Evolutionary conservation across 2,113 vertebrate species (phyloP).

Genomic region (Nothocercus julius): DNA sequence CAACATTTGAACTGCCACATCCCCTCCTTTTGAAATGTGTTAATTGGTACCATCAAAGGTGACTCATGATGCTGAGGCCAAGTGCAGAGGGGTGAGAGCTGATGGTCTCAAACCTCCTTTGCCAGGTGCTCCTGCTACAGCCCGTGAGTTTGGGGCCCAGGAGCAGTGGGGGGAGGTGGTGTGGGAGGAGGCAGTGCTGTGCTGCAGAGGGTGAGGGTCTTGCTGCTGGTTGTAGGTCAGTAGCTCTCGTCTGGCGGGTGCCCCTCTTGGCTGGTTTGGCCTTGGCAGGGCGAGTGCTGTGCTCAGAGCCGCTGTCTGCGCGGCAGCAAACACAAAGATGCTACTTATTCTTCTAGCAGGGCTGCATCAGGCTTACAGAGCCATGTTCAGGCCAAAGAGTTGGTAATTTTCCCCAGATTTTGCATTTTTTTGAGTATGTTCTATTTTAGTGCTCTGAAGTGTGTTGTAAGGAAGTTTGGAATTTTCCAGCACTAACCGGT

Average conservation of each 20-base stretch:
- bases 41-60: neutral
- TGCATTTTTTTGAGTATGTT: neutral
- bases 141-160: neutral
- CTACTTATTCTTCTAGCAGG: neutral
- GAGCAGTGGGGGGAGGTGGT: neutral
- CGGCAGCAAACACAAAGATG: neutral
- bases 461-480: neutral
- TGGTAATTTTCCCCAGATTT: neutral
- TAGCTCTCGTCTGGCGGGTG: too few species aligned
- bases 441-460: neutral
- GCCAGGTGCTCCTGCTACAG: neutral
- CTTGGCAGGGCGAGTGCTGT: rapidly evolving
- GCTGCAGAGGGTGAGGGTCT: neutral
- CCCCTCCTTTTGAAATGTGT: neutral
- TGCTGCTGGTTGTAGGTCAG: neutral
- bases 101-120: neutral
- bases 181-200: neutral
- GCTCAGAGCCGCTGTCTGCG: rapidly evolving
- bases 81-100: neutral
- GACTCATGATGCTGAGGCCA: neutral
- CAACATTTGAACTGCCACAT: neutral
- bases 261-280: rapidly evolving
- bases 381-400: neutral
- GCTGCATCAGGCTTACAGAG: neutral
- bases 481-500: neutral